Evolutionary conservation across 2,888 invertebrate genomes (phyloP).

Genomic region (Drosophila subsilvestris): DNA sequence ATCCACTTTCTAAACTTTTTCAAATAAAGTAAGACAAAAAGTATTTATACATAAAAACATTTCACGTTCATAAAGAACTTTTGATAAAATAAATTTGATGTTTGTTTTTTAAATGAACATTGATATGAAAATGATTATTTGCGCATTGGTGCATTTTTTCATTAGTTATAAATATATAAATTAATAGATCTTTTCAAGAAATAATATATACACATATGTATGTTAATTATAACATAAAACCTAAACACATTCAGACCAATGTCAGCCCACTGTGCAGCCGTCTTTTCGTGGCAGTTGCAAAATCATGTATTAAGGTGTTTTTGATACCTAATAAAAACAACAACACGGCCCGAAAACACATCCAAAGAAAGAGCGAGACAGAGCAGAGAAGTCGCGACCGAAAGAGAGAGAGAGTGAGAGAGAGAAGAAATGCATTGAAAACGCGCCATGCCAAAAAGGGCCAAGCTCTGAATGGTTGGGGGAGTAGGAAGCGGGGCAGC

Average conservation of each 20-base stretch:
- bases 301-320: conserved; percentile 81
- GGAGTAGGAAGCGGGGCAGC: conserved; percentile 10
- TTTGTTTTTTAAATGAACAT: background rate
- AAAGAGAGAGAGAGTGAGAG: conserved; percentile 19
- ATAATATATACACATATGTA: background rate
- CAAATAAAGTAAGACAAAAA: background rate
- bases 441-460: conserved; percentile 71
- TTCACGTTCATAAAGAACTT: too few species aligned
- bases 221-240: too few species aligned
- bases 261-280: conserved; percentile 57
- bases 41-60: too few species aligned
- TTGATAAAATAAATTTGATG: background rate
- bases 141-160: too few species aligned
- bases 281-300: conserved; percentile 70
- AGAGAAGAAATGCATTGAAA: conserved; percentile 53
- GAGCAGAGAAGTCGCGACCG: conserved; percentile 10
- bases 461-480: conserved; percentile 48
- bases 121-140: too few species aligned
- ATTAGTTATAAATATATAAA: too few species aligned
- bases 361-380: conserved; percentile 17
- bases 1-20: background rate
- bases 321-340: conserved; percentile 81
- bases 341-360: conserved; percentile 58
- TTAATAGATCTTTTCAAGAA: too few species aligned
- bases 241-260: background rate